Conservation (phyloP, 35 echinoderm and acorn worm species). For the Heliocidaris erythrogramma region DNA sequence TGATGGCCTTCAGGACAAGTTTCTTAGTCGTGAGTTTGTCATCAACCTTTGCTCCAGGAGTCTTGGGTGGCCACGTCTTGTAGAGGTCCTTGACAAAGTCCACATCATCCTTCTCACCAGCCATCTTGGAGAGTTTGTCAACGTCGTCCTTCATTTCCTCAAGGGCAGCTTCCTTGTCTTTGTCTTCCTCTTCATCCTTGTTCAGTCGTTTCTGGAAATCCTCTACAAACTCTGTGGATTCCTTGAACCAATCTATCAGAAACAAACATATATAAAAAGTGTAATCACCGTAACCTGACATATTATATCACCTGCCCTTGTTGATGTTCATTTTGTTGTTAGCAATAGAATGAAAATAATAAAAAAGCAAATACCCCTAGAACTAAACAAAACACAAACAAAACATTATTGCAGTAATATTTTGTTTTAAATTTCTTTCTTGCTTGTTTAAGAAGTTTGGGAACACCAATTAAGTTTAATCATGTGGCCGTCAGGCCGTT, state of each 20-base stretch:
- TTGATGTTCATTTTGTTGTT: too few species aligned
- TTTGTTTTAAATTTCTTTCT: too few species aligned
- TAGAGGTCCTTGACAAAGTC: conserved; percentile 11
- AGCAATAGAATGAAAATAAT: too few species aligned
- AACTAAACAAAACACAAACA: too few species aligned
- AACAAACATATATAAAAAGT: not conserved
- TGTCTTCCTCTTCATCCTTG: conserved; percentile 25
- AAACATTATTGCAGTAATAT: too few species aligned
- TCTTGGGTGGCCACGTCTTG: conserved; percentile 13
- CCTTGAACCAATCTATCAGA: conserved; percentile 7
- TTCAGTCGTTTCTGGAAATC: not conserved
- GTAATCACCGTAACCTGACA: too few species aligned
- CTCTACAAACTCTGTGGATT: not conserved
- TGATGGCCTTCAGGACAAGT: conserved; percentile 53
- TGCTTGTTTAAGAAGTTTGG: too few species aligned
- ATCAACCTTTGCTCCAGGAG: not conserved
- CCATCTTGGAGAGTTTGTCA: not conserved
- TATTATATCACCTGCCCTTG: too few species aligned
- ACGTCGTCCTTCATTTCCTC: conserved; percentile 22
- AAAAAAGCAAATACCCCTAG: too few species aligned
- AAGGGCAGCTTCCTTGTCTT: conserved; percentile 12
- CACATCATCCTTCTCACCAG: too few species aligned
- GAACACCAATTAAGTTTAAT: too few species aligned
- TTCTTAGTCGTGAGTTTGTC: conserved; percentile 31
- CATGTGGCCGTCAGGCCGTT: too few species aligned